phyloP scores from a whole-genome alignment of 2,113 vertebrate species.

The Monarcha castaneiventris region DNA sequence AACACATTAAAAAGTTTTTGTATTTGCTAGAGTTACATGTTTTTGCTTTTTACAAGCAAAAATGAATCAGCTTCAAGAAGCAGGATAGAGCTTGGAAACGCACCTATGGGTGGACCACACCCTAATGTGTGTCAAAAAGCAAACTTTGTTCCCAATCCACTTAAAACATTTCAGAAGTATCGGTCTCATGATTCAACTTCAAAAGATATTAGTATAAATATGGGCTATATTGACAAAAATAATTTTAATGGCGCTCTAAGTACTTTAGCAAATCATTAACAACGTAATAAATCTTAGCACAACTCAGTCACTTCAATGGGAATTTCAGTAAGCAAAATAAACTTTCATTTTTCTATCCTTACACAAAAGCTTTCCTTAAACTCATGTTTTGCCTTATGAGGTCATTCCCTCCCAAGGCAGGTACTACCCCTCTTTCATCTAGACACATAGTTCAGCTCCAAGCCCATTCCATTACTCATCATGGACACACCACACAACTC shows the following conservation, averaged over 20 bases:
- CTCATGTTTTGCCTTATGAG: not conserved
- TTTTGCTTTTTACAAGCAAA: not conserved
- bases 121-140: not conserved
- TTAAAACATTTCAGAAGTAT: slow-evolving; percentile 5
- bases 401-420: not conserved
- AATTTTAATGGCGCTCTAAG: not conserved
- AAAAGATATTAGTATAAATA: not conserved
- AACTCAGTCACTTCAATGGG: not conserved
- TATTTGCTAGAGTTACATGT: fast-evolving
- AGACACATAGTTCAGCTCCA: not conserved
- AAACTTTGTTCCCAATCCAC: not conserved
- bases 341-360: not conserved
- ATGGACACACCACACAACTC: not conserved
- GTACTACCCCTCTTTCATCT: not conserved
- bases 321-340: not conserved
- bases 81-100: not conserved
- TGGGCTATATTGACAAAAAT: not conserved
- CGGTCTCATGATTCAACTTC: not conserved
- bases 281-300: not conserved
- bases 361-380: not conserved
- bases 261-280: not conserved
- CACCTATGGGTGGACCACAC: not conserved
- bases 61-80: not conserved
- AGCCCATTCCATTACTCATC: not conserved
- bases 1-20: not conserved